phyloP scores from a whole-genome alignment of 1,140 invertebrate species.

The Parasteatoda tepidariorum region DNA sequence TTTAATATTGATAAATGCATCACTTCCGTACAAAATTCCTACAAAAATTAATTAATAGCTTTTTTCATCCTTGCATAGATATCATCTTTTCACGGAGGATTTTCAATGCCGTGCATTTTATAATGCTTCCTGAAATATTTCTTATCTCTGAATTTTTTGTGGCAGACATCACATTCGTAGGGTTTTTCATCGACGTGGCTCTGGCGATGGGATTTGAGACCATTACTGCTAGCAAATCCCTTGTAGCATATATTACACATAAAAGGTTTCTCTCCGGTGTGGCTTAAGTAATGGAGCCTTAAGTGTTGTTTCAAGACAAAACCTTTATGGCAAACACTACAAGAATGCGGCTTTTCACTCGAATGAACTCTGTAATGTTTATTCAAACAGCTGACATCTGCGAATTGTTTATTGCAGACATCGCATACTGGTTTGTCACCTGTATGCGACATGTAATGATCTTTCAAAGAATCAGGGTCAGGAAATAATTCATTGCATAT shows the following conservation, averaged over 20 bases:
- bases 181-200: conserved; percentile 61
- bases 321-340: conserved; percentile 69
- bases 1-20: background rate
- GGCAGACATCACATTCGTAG: conserved; percentile 69
- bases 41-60: too few species aligned
- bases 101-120: conserved; percentile 38
- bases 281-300: conserved; percentile 33
- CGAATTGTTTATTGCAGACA: conserved; percentile 67
- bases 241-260: conserved; percentile 59
- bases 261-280: conserved; percentile 61
- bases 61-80: too few species aligned
- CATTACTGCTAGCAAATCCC: conserved; percentile 42
- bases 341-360: conserved; percentile 68
- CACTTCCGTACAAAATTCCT: background rate
- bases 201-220: conserved; percentile 65
- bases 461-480: conserved; percentile 69
- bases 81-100: conserved; percentile 61
- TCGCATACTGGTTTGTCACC: conserved; percentile 69
- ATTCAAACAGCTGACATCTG: conserved; percentile 68
- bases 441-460: conserved; percentile 69
- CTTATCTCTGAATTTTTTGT: conserved; percentile 68
- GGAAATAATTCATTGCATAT: conserved; percentile 65
- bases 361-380: conserved; percentile 69
- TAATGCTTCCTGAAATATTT: conserved; percentile 67
- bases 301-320: conserved; percentile 63